phyloP scores from a whole-genome alignment of 37 sponge, comb jelly and placozoan species.

The Agelas oroides region DNA sequence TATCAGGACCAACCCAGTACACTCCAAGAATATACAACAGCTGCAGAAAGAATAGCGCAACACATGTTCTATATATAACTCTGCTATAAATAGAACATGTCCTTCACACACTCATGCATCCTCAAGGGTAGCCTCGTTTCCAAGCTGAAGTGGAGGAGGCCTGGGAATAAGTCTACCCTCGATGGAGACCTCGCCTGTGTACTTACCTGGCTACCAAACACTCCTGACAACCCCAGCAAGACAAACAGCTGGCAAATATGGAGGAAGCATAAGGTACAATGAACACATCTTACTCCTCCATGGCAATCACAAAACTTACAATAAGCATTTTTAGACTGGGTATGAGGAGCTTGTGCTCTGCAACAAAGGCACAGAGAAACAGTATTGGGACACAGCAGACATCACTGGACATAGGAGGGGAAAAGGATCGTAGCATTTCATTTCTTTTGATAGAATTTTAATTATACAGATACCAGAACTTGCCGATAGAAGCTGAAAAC shows the following conservation, averaged over 20 bases:
- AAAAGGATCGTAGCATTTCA: too few relatives aligned
- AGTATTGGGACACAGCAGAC: conserved; percentile 63
- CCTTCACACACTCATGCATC: too few relatives aligned
- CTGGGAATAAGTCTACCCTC: background rate
- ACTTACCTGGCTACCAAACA: conserved; percentile 82
- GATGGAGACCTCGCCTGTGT: too few relatives aligned
- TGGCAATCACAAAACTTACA: too few relatives aligned
- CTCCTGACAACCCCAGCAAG: conserved; percentile 55
- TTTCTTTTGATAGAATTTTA: too few relatives aligned
- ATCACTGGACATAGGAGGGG: conserved; percentile 40
- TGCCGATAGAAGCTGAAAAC: conserved; percentile 73
- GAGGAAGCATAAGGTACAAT: background rate
- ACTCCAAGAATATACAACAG: conserved; percentile 81
- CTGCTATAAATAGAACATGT: background rate
- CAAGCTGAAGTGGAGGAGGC: background rate
- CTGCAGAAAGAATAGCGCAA: conserved; percentile 17
- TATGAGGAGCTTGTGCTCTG: conserved; percentile 62
- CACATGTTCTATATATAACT: background rate
- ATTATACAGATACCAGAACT: background rate
- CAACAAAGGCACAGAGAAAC: conserved; percentile 69
- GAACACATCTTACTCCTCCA: too few relatives aligned
- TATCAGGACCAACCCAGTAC: conserved; percentile 70
- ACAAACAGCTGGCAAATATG: conserved; percentile 44
- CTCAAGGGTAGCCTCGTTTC: too few relatives aligned
- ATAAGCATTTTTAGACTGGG: conserved; percentile 49